Evolutionary conservation across 2,888 invertebrate genomes (phyloP).

Genomic region (Nephrotoma guestfalica): DNA sequence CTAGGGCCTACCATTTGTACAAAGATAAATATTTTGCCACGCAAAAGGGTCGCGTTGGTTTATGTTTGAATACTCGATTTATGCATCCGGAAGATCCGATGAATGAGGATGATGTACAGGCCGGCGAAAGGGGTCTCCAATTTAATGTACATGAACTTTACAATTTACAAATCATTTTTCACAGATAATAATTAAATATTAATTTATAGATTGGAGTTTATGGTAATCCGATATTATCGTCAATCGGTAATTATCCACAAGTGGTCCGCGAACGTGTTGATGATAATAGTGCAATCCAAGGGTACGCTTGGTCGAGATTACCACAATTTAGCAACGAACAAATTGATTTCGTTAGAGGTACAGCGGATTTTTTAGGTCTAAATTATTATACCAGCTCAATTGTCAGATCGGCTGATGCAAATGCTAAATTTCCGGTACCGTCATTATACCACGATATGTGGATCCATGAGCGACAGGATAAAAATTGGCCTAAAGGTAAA

Average conservation of each 20-base stretch:
- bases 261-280: conserved; percentile 21
- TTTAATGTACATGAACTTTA: not conserved
- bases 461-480: not conserved
- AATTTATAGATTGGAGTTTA: conserved; percentile 24
- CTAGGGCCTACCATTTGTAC: conserved; percentile 24
- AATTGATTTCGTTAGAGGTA: conserved; percentile 9
- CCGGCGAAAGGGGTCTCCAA: not conserved
- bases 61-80: conserved; percentile 19
- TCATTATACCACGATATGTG: not conserved
- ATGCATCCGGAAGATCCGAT: conserved; percentile 15
- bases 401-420: conserved; percentile 6
- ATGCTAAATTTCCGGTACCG: not conserved
- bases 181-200: not conserved
- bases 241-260: conserved; percentile 23
- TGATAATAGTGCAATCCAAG: conserved; percentile 22
- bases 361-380: conserved; percentile 22
- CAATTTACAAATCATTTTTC: not conserved
- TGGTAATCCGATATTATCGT: conserved; percentile 23
- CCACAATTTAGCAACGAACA: conserved; percentile 7
- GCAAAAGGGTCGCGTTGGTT: conserved; percentile 21
- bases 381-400: conserved; percentile 22
- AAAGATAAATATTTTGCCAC: conserved; percentile 16
- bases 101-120: conserved; percentile 11
- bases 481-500: not conserved
- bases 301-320: conserved; percentile 20